A percentile compares a stretch with the other conserved stretches of the same genome.
phyloP scores from a whole-genome alignment of 2,113 vertebrate species.

The Lophochroa leadbeateri region DNA sequence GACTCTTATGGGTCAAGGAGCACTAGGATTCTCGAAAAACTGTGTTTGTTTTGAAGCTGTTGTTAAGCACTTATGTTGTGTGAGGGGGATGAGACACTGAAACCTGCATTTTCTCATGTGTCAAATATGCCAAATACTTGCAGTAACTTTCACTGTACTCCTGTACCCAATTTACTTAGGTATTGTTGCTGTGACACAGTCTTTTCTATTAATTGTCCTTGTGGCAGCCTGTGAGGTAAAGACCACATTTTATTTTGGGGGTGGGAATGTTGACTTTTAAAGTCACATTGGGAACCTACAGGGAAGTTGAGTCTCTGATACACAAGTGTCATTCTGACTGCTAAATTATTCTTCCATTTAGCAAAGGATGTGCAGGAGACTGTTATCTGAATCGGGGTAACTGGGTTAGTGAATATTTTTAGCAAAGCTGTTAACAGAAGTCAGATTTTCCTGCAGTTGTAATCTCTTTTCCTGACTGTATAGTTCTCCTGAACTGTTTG shows the following conservation, averaged over 20 bases:
- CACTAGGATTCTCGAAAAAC: neutral
- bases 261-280: neutral
- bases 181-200: neutral
- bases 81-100: neutral
- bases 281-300: neutral
- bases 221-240: neutral
- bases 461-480: neutral
- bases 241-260: neutral
- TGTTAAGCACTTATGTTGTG: neutral
- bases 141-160: neutral
- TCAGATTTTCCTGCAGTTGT: neutral
- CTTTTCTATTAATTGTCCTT: neutral
- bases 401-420: slow-evolving; percentile 45
- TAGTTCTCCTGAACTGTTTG: neutral
- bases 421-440: neutral
- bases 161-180: rapidly evolving
- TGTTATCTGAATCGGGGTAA: neutral
- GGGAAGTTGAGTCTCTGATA: neutral
- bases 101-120: rapidly evolving
- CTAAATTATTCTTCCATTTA: neutral
- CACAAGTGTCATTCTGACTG: neutral
- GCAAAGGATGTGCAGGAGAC: neutral
- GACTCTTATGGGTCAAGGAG: neutral
- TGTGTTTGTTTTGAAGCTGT: neutral
- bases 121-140: neutral